A percentile compares a stretch with the other conserved stretches of the same genome.
These are phyloP conservation scores for Scaptomyza hsui DNA, from an alignment of 1,140 invertebrate species.

Conservation along the genomic window DNA sequence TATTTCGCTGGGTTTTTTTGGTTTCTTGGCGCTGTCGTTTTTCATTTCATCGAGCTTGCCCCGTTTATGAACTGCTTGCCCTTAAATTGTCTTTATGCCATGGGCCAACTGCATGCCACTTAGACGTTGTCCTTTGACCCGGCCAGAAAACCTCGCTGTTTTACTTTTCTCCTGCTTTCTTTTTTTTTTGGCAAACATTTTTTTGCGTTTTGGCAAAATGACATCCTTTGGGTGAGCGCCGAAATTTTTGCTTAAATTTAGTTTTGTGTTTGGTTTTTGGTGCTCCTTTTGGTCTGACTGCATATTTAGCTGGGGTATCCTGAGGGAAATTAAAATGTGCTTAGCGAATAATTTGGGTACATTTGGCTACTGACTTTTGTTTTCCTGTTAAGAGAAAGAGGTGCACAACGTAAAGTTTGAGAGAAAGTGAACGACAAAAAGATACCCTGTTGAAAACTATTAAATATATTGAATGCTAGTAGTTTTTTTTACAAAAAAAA, in stretches of 20 bases:
- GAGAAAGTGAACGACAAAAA: background rate
- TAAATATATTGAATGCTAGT: too few species aligned
- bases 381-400: background rate
- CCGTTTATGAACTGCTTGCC: slow-evolving; percentile 70
- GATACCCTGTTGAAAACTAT: too few species aligned
- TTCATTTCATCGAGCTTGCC: slow-evolving; percentile 63
- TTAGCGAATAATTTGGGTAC: slow-evolving; percentile 55
- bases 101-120: slow-evolving; percentile 54
- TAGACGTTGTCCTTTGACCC: slow-evolving; percentile 62
- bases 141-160: slow-evolving; percentile 20
- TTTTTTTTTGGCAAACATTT: slow-evolving; percentile 56
- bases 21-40: slow-evolving; percentile 46
- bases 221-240: slow-evolving; percentile 60
- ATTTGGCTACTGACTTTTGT: slow-evolving; percentile 36
- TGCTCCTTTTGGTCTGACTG: slow-evolving; percentile 44
- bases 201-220: slow-evolving; percentile 72
- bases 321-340: slow-evolving; percentile 77
- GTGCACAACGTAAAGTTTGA: background rate
- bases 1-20: slow-evolving; percentile 54
- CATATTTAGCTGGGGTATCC: slow-evolving; percentile 58
- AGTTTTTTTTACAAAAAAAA: too few species aligned
- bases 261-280: slow-evolving; percentile 52
- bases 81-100: slow-evolving; percentile 78
- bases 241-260: slow-evolving; percentile 63
- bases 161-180: slow-evolving; percentile 19